Conservation (phyloP, 2,888 invertebrate species). For the Nebria brevicollis region DNA sequence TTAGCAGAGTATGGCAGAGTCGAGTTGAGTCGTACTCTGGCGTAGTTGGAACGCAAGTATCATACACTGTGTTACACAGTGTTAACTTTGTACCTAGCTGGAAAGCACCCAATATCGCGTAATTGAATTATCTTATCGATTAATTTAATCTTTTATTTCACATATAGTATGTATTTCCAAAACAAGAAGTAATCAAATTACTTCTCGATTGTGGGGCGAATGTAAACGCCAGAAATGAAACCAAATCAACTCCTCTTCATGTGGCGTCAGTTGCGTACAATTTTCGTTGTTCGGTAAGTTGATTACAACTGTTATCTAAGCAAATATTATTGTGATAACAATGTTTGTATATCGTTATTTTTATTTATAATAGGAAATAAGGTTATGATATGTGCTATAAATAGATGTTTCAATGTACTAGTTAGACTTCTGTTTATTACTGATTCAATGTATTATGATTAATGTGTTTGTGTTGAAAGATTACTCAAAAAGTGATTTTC, state of each 20-base stretch:
- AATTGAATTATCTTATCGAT: not conserved
- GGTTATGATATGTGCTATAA: not conserved
- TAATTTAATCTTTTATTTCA: constrained; percentile 21
- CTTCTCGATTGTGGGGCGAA: constrained; percentile 82
- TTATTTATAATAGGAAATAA: not conserved
- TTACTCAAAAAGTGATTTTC: no score
- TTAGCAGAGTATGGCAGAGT: no score
- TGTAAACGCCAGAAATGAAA: constrained; percentile 79
- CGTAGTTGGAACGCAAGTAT: no score
- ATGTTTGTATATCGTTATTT: not conserved
- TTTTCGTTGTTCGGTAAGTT: constrained; percentile 72
- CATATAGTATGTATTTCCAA: constrained; percentile 78
- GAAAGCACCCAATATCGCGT: no score
- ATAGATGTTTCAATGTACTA: not conserved
- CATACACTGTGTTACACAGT: no score
- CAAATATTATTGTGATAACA: not conserved
- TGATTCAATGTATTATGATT: no score
- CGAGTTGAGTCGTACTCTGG: no score
- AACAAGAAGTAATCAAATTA: constrained; percentile 73
- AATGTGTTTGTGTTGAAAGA: no score
- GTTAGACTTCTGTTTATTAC: no score
- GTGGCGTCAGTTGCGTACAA: constrained; percentile 82
- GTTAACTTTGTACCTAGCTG: no score
- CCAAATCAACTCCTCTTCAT: constrained; percentile 83
- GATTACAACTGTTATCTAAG: not conserved